Percentiles rank a stretch among this genome's conserved stretches.
phyloP scores from a whole-genome alignment of 2,797 vertebrate genomes.

The Bothrops alternatus region DNA sequence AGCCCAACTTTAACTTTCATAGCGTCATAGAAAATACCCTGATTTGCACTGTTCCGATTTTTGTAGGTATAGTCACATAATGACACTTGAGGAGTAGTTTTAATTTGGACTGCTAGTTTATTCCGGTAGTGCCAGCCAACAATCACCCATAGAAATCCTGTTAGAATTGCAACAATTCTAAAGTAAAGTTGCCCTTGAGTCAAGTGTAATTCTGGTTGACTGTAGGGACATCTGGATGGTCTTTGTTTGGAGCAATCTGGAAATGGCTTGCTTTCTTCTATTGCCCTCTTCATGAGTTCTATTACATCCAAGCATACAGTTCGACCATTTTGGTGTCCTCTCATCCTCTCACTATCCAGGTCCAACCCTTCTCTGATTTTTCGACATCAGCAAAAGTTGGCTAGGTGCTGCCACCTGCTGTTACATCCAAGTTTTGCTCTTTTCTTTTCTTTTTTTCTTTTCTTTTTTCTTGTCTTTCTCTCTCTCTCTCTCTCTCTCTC shows the following conservation, averaged over 20 bases:
- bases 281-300: neutral
- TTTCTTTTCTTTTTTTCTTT: accelerated
- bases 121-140: neutral
- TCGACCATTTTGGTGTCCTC: neutral
- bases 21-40: neutral
- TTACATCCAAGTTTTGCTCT: neutral
- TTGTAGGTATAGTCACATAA: neutral
- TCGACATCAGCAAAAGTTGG: neutral
- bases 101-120: neutral
- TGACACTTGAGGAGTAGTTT: neutral
- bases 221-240: neutral
- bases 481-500: accelerated
- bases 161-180: neutral
- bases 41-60: neutral
- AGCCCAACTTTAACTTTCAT: neutral
- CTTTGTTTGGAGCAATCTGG: neutral
- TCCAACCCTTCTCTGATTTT: neutral
- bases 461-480: neutral
- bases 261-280: neutral
- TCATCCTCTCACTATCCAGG: neutral
- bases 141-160: neutral
- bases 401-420: neutral
- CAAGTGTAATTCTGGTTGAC: neutral
- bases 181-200: neutral
- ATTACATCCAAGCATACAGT: neutral